These are phyloP conservation scores for Hirtodrosophila trivittata DNA, from an alignment of 2,888 invertebrate species.

Conservation along the genomic window DNA sequence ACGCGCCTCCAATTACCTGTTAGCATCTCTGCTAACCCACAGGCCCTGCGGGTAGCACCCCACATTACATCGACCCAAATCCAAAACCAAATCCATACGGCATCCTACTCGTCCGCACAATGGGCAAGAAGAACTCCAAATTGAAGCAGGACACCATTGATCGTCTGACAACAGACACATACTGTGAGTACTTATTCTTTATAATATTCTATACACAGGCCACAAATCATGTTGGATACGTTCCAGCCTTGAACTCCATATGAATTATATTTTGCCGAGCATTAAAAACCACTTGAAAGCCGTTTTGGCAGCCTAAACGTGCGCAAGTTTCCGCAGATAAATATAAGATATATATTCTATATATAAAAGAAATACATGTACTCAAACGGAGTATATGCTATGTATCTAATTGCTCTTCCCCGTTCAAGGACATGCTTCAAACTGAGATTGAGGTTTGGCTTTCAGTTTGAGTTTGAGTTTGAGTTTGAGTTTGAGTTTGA, in stretches of 20 bases:
- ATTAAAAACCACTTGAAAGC: constrained; percentile 65
- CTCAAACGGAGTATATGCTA: background rate
- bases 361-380: constrained; percentile 20
- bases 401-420: no score
- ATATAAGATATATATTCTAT: constrained; percentile 16
- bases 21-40: constrained; percentile 41
- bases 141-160: constrained; percentile 97
- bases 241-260: constrained; percentile 66
- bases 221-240: constrained; percentile 50
- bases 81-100: constrained; percentile 1
- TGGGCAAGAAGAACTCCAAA: constrained; percentile 98
- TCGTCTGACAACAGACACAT: constrained; percentile 94
- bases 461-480: no score
- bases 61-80: background rate
- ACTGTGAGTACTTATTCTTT: constrained; percentile 89
- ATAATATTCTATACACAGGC: background rate
- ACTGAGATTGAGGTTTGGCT: no score
- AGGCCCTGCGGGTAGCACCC: background rate
- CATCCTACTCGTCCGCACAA: constrained; percentile 84
- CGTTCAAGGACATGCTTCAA: no score
- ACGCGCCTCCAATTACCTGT: constrained; percentile 69
- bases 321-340: constrained; percentile 48
- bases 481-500: no score
- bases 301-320: constrained; percentile 66
- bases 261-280: constrained; percentile 51